Evolutionary conservation across 2,888 invertebrate species (phyloP).

Genomic region (Furcula furcula): DNA sequence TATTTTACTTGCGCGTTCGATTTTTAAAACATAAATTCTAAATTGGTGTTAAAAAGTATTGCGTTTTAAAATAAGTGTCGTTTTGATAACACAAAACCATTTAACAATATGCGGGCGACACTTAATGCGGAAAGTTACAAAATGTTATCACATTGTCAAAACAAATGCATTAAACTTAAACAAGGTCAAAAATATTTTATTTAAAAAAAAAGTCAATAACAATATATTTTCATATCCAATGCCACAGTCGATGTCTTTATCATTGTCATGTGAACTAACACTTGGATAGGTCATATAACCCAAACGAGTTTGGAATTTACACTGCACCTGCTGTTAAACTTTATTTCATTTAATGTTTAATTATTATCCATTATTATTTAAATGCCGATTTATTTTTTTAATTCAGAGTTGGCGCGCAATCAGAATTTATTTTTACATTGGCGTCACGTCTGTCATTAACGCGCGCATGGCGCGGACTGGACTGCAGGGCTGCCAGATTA

Average conservation of each 20-base stretch:
- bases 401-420: conserved; percentile 15
- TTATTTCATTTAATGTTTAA: too few relatives aligned
- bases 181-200: too few relatives aligned
- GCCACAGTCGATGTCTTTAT: conserved; percentile 40
- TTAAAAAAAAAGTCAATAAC: conserved; percentile 2
- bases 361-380: too few relatives aligned
- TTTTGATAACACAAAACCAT: conserved; percentile 31
- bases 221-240: conserved; percentile 17
- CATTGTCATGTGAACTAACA: conserved; percentile 39
- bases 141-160: too few relatives aligned
- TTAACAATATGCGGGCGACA: conserved; percentile 26
- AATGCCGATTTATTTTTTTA: not conserved
- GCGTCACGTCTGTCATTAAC: conserved; percentile 49
- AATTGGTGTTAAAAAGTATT: conserved; percentile 4
- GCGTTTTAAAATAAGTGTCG: conserved; percentile 16
- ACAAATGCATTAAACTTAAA: too few relatives aligned
- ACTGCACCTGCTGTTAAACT: too few relatives aligned
- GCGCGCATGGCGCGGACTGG: conserved; percentile 60
- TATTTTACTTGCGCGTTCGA: conserved; percentile 8
- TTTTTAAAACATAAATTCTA: conserved; percentile 11
- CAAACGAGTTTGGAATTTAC: too few relatives aligned
- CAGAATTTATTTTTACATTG: conserved; percentile 39
- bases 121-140: conserved; percentile 2
- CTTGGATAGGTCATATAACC: too few relatives aligned
- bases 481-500: conserved; percentile 36